Conservation (phyloP, 1,140 invertebrate genomes). For the Theocolax elegans region DNA sequence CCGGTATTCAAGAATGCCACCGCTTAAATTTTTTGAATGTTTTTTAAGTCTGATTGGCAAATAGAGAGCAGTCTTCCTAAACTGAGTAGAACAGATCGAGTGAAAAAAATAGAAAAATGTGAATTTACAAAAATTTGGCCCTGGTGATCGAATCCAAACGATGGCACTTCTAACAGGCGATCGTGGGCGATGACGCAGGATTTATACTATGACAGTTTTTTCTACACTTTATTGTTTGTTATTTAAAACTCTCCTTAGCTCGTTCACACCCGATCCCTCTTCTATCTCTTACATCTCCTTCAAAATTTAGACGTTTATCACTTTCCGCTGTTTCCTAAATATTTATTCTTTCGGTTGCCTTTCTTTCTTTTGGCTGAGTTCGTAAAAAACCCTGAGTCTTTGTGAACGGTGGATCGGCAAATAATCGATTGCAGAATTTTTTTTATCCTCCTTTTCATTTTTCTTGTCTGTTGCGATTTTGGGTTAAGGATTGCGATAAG, state of each 20-base stretch:
- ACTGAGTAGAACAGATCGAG: conserved; percentile 28
- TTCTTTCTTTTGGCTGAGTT: conserved; percentile 63
- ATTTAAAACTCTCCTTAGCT: conserved; percentile 3
- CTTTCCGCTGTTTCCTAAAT: conserved; percentile 35
- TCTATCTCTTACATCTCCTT: background rate
- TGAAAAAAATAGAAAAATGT: background rate
- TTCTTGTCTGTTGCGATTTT: no score
- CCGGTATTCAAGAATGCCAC: background rate
- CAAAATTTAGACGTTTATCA: conserved; percentile 19
- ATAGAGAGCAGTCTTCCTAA: conserved; percentile 36
- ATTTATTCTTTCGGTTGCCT: conserved; percentile 48
- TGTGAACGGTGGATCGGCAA: conserved; percentile 16
- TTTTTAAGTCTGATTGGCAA: conserved; percentile 17
- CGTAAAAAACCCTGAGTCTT: conserved; percentile 41
- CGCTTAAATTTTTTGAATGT: conserved; percentile 6
- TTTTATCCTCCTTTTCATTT: conserved; percentile 12
- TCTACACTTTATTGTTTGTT: conserved; percentile 5
- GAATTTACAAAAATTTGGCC: conserved; percentile 7
- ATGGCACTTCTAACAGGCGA: conserved; percentile 24
- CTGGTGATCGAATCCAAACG: conserved; percentile 38
- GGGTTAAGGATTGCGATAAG: no score
- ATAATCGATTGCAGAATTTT: background rate
- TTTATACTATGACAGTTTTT: conserved; percentile 23
- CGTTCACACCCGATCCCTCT: background rate
- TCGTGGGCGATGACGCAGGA: conserved; percentile 33